These are phyloP conservation scores for Mus pahari DNA, from an alignment of 2,113 vertebrate species.

Conservation along the genomic window DNA sequence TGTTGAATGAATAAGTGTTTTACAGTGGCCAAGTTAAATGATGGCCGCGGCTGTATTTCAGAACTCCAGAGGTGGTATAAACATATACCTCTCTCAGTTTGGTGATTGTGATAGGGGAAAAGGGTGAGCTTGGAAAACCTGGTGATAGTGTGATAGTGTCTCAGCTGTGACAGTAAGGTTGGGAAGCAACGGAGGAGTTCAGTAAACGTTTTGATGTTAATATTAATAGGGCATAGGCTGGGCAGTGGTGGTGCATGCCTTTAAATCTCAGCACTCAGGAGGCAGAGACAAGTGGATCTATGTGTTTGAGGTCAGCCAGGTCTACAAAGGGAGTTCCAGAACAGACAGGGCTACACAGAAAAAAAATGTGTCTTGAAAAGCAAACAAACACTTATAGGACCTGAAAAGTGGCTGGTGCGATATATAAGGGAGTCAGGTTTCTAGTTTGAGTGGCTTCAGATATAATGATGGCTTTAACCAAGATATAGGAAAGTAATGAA, in stretches of 20 bases:
- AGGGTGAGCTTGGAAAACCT: not conserved
- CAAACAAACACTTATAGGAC: not conserved
- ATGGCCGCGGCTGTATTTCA: slow-evolving; percentile 27
- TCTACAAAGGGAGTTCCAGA: not conserved
- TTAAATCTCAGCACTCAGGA: not conserved
- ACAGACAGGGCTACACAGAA: not conserved
- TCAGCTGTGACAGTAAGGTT: not conserved
- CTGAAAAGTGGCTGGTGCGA: slow-evolving; percentile 1
- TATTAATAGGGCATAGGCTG: not conserved
- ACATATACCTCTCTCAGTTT: not conserved
- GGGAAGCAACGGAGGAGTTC: slow-evolving; percentile 1
- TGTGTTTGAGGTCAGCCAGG: not conserved
- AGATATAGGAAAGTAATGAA: slow-evolving; percentile 23
- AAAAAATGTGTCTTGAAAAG: not conserved
- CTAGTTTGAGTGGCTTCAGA: not conserved
- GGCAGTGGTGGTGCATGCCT: not conserved
- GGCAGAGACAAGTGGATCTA: not conserved
- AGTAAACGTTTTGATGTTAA: not conserved
- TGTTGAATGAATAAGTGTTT: slow-evolving; percentile 15
- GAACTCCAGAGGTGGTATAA: slow-evolving; percentile 5
- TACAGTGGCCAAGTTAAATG: slow-evolving; percentile 11
- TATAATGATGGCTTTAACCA: slow-evolving; percentile 24
- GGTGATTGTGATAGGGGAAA: slow-evolving; percentile 24
- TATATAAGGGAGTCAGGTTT: slow-evolving; percentile 33
- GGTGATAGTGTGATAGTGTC: not conserved